Evolutionary conservation across 1,140 invertebrate genomes (phyloP).

Genomic region (Drosophila paulistorum): DNA sequence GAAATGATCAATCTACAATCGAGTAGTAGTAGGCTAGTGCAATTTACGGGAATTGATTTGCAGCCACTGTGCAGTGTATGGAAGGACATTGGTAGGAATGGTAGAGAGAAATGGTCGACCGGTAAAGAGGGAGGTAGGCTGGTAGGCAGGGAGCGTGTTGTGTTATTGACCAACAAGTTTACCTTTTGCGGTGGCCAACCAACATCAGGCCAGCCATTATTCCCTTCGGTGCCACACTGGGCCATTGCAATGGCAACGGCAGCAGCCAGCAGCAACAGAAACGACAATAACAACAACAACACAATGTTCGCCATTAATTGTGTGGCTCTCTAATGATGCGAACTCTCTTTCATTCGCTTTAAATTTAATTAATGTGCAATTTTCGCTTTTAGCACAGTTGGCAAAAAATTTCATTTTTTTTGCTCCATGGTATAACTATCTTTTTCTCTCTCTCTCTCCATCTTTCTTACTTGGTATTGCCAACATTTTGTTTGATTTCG

Average conservation of each 20-base stretch:
- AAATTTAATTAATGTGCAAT: conserved; percentile 75
- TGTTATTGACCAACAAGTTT: conserved; percentile 64
- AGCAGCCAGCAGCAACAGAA: not conserved
- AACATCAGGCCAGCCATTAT: not conserved
- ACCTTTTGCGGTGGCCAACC: conserved; percentile 57
- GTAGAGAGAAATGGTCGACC: not conserved
- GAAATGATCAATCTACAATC: no score
- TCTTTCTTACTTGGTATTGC: not conserved
- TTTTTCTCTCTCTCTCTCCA: not conserved
- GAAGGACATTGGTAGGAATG: not conserved
- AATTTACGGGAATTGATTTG: not conserved
- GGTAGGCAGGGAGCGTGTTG: conserved; percentile 18
- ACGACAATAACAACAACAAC: not conserved
- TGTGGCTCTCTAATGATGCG: conserved; percentile 72
- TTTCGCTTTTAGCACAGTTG: conserved; percentile 68
- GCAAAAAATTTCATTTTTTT: conserved; percentile 38
- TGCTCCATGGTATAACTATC: not conserved
- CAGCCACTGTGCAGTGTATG: not conserved
- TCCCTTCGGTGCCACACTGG: not conserved
- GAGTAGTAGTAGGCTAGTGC: no score
- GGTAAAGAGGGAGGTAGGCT: no score
- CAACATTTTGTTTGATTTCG: conserved; percentile 28
- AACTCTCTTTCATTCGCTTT: conserved; percentile 60
- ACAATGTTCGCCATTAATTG: conserved; percentile 67
- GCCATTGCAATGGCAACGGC: not conserved